phyloP scores from a whole-genome alignment of 2,797 vertebrate species.

The Cirrhinus molitorella region DNA sequence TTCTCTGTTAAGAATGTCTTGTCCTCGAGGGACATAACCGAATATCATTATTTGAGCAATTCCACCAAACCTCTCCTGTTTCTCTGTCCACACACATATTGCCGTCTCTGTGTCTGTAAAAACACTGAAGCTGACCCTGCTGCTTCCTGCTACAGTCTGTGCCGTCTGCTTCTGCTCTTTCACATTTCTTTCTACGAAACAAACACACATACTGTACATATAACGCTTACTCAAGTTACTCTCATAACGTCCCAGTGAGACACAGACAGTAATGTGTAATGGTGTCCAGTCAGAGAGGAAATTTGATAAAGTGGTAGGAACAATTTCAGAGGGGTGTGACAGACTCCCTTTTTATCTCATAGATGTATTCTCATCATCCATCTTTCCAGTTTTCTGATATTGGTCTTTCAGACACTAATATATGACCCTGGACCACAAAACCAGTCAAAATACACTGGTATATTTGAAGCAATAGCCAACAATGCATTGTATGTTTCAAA shows the following conservation, averaged over 20 bases:
- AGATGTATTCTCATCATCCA: conserved; percentile 27
- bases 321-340: conserved; percentile 63
- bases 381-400: conserved; percentile 42
- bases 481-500: too few species aligned
- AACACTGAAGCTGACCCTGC: conserved; percentile 53
- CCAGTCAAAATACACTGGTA: too few species aligned
- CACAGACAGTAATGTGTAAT: conserved; percentile 48
- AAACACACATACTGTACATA: conserved; percentile 31
- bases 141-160: conserved; percentile 74
- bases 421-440: background rate
- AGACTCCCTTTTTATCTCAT: conserved; percentile 32
- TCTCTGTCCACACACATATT: conserved; percentile 45
- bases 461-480: too few species aligned
- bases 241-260: conserved; percentile 54
- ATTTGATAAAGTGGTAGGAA: conserved; percentile 54
- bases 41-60: conserved; percentile 67
- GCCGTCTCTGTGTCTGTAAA: conserved; percentile 26
- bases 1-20: conserved; percentile 69
- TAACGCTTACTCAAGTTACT: conserved; percentile 34
- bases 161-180: conserved; percentile 23
- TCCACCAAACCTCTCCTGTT: conserved; percentile 26
- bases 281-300: conserved; percentile 64
- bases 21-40: conserved; percentile 61
- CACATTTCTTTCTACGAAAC: conserved; percentile 53
- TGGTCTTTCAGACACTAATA: conserved; percentile 69